These are phyloP conservation scores for Rhinopomastus cyanomelas DNA, from an alignment of 2,113 vertebrate species.

Conservation along the genomic window DNA sequence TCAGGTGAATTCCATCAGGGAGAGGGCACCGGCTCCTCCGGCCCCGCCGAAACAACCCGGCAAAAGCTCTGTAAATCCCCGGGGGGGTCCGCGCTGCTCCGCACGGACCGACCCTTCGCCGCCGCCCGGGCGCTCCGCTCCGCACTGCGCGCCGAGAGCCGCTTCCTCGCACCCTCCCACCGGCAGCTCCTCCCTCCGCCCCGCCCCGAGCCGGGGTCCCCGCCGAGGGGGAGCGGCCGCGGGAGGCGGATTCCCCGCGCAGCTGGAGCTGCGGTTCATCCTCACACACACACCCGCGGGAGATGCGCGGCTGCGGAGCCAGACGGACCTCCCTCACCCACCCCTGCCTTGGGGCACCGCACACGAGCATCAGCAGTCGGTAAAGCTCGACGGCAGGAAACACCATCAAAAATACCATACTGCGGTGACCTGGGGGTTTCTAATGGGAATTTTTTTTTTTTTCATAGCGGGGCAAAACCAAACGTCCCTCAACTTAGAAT, in stretches of 20 bases:
- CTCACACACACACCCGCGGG: too few relatives aligned
- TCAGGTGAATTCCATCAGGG: slow-evolving; percentile 63
- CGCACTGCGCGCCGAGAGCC: neutral
- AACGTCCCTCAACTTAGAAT: neutral
- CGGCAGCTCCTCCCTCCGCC: neutral
- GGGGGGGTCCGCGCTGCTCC: neutral
- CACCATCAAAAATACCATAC: fast-evolving
- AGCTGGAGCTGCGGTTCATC: neutral
- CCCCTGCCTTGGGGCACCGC: neutral
- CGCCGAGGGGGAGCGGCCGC: neutral
- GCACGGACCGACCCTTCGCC: neutral
- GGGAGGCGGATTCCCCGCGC: neutral
- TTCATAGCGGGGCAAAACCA: fast-evolving
- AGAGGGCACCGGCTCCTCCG: neutral
- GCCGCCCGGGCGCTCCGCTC: neutral
- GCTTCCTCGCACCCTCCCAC: neutral
- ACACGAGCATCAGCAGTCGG: neutral
- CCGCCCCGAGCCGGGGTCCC: neutral
- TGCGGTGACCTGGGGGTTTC: neutral
- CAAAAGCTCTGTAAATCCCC: slow-evolving; percentile 2
- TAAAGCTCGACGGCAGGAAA: neutral
- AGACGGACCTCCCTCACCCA: too few relatives aligned
- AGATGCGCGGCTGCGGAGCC: neutral
- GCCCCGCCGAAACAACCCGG: neutral
- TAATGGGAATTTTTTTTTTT: neutral